Base-by-base conservation (phyloP, 2,888 invertebrate species). In the Rhyacophila evoluta region DNA sequence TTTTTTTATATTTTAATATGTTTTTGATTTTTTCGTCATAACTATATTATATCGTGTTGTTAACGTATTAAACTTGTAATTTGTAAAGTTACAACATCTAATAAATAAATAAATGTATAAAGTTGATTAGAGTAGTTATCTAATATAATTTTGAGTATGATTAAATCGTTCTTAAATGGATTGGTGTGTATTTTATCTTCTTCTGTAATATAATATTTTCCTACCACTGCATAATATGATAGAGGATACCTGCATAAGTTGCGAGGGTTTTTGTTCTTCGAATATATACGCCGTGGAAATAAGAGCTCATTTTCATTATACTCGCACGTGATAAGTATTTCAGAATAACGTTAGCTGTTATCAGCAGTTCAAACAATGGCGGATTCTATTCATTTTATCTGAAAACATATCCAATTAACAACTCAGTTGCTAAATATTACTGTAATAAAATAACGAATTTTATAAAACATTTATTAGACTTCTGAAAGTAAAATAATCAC, bases 241-340 rank as follows among this genome's bases (percentile, higher is more conserved):
- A 1, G 10, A 55, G 8, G 6, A 39, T 19, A 55, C 55, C 55
- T 55, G 55, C 55, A 55, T 55, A 55, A 4, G 8, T 19, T 25
- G 55, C 19, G 19, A 19, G 19, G 12, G 55, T 19, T 55, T 55
- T 55, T 55, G 55, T 55, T 55, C 19, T 55, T 55, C 10, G 4
- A 19, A 15, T 55, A 19, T 55, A 55, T 8, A 55, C 10, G 8
- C 55, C 55, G 25, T 8, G 55, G 19, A 55, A 55, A 25, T 55
- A 55, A 55, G 25, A 55, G 15, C 55, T 55, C 55, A 25, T 55
- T 55, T 55, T 55, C 55, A 55, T 55, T 55, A 55, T 25, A 55
- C 8, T 41, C 8, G 25, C 19, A 55, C 55, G 15, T 55, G 55
- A 19, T 55, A 55, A 19, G 55, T 55, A 55, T 55, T 12, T 55